Base-by-base conservation (phyloP, 2,797 vertebrate species). In the Gymnoscopelus braueri region DNA sequence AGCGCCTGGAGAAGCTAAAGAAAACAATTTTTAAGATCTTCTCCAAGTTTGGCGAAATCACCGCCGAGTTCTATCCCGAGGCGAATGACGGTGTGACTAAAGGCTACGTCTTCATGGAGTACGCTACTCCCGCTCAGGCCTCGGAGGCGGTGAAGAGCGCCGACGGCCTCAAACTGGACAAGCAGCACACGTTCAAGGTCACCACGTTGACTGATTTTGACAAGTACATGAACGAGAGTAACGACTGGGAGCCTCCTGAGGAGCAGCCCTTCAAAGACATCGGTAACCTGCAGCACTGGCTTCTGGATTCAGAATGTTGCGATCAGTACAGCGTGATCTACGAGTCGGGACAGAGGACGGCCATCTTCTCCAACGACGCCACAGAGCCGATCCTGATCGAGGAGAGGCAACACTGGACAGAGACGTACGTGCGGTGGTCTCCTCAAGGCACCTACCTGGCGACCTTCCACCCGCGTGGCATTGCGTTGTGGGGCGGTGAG, bases 241-340 rank as follows among this genome's bases (percentile, higher is more conserved):
- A 99, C 49, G 97, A 99, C 63, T 99, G 98, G 98, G 97, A 98
- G 73, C 91, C 96, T 64, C 98, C 98, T 53, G 97, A 98, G 81
- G 99, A 99, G 72, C 98, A 99, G 67, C 96, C 96, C 0, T 99
- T 99, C 89, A 99, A 98, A 92, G 98, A 99, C 81, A 95, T 98
- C 98, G 98, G 98, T 1, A 99, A 99, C 78, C 91, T 99, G 58
- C 95, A 97, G 0, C 98, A 99, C 74, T 99, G 98, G 98, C 88
- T 97, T 14, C 98, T 99, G 84, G 98, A 99, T 63, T 76, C 94
- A 0, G 98, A 99, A n/a, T 99, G 98, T 51, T 94, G 98, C 63
- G 98, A 99, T 90, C 98, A 99, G 81, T 99, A 96, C 88, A 99
- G 98, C 15, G 97, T 99, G 58, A 99, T 99, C 79, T 99, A 96